Base-by-base conservation (phyloP, 2,113 vertebrate genomes). In the Oryzias woworae region DNA sequence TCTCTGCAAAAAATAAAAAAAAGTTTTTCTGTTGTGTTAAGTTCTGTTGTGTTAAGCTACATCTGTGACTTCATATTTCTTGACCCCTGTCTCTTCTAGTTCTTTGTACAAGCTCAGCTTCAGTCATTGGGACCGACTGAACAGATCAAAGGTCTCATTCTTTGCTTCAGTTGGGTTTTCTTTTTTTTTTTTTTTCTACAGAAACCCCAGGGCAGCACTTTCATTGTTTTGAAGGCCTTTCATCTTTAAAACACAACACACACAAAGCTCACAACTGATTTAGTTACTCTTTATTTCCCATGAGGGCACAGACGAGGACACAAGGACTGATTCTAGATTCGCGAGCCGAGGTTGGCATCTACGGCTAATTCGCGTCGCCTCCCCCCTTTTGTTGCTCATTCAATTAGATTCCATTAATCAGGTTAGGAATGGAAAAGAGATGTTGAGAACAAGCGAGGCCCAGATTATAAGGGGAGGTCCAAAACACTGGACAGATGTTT, bases 241-340 rank as follows among this genome's bases (percentile, higher is more conserved):
- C 79, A 85, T 90, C 87, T 90, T 80, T 77, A 85, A 28, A 84
- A 89, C 82, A 88, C 74, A 88, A 88, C 86, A 82, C 71, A 77
- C 77, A 77, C 77, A 84, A 84, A 80, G 64, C 81, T 49, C 82
- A 73, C 77, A 81, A 84, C 78, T 75, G 73, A 83, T 82, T 73
- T 78, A 77, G 80, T 69, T 58, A 67, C 79, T 79, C 77, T 83
- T 80, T 77, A 84, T 81, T 87, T 84, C 81, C 68, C 78, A 70
- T 46, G 78, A 75, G 78, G 71, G 66, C 53, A 69, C 75, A 80
- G 75, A 81, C n/a, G 22, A 69, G 69, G 71, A 73, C 77, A 81
- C 78, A 85, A 64, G 5, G 58, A 22, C 23, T 36, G 53, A 56
- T 73, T 78, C 58, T 36, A 66, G 71, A 71, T 52, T 49, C 41